Conservation (phyloP, 2,888 invertebrate species). For the Microctonus hyperodae region DNA sequence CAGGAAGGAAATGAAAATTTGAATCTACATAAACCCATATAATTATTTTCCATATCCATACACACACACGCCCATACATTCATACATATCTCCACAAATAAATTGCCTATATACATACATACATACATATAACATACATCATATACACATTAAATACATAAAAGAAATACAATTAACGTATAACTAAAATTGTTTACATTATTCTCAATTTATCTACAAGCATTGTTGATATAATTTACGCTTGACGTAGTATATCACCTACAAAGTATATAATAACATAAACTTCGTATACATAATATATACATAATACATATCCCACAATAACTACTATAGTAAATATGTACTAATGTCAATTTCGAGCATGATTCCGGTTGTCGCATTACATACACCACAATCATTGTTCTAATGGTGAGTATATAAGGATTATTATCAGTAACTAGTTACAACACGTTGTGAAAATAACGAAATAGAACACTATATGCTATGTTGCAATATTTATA, state of each 20-base stretch:
- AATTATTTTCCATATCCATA: not conserved
- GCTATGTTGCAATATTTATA: conserved; percentile 1
- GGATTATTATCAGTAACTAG: not conserved
- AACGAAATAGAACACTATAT: not conserved
- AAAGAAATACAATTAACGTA: not conserved
- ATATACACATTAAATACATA: not conserved
- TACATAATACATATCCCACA: conserved; percentile 39
- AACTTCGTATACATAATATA: not conserved
- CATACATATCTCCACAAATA: too few relatives aligned
- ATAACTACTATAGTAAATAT: conserved; percentile 29
- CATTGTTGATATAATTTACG: not conserved
- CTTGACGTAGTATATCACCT: not conserved
- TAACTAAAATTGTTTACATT: not conserved
- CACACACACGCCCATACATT: too few relatives aligned
- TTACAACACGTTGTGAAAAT: not conserved
- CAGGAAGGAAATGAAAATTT: not conserved
- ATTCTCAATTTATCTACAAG: not conserved
- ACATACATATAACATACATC: not conserved
- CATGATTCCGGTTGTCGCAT: conserved; percentile 40
- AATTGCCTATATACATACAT: not conserved
- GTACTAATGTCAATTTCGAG: conserved; percentile 7
- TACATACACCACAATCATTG: conserved; percentile 39
- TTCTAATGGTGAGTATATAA: conserved; percentile 6
- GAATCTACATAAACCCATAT: not conserved
- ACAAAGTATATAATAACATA: conserved; percentile 30